Evolutionary conservation across 1,140 invertebrate genomes (phyloP).

Genomic region (Scaptomyza pallida): DNA sequence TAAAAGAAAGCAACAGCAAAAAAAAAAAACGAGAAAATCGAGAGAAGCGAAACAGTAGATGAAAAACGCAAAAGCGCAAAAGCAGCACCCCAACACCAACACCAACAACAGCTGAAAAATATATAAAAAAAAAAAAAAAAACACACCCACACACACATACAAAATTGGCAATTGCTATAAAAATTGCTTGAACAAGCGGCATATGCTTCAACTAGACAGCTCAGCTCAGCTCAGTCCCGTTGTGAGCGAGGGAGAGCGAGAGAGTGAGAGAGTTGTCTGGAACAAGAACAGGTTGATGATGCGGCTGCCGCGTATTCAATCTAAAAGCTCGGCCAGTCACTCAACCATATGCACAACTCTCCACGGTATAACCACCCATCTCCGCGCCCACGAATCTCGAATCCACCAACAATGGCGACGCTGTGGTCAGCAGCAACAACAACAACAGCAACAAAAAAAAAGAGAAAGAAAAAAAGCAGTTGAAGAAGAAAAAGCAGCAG

Average conservation of each 20-base stretch:
- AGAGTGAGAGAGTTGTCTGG: slow-evolving; percentile 34
- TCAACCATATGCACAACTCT: slow-evolving; percentile 75
- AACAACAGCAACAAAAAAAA: slow-evolving; percentile 23
- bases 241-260: slow-evolving; percentile 6
- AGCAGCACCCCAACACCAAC: slow-evolving; percentile 22
- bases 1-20: slow-evolving; percentile 61
- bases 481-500: not conserved
- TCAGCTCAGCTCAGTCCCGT: too few species aligned
- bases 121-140: slow-evolving; percentile 13
- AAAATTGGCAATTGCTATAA: slow-evolving; percentile 77
- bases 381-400: slow-evolving; percentile 48
- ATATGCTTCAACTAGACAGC: slow-evolving; percentile 56
- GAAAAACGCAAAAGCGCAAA: slow-evolving; percentile 37
- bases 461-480: not conserved
- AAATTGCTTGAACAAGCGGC: slow-evolving; percentile 72
- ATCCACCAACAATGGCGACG: slow-evolving; percentile 57
- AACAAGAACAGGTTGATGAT: slow-evolving; percentile 37
- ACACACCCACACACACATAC: too few species aligned
- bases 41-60: slow-evolving; percentile 22
- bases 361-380: slow-evolving; percentile 39
- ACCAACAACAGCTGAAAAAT: slow-evolving; percentile 19
- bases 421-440: slow-evolving; percentile 73
- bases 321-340: slow-evolving; percentile 35
- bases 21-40: slow-evolving; percentile 25
- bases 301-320: slow-evolving; percentile 13